These are phyloP conservation scores for Pteronotus mesoamericanus DNA, from an alignment of 2,797 vertebrate species.

Conservation along the genomic window DNA sequence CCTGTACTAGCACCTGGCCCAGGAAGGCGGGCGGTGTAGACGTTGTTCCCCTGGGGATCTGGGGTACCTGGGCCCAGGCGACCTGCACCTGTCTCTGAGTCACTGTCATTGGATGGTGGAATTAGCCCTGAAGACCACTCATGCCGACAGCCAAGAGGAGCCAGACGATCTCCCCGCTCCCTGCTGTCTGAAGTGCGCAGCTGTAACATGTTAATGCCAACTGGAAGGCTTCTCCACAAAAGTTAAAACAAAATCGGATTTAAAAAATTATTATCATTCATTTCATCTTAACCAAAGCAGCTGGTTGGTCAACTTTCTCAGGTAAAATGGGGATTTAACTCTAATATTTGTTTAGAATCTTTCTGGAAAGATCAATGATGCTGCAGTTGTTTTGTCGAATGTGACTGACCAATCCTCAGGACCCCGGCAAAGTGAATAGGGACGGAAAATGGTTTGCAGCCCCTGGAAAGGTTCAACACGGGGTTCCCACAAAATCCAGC, in stretches of 20 bases:
- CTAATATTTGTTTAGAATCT: not conserved
- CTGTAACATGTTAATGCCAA: not conserved
- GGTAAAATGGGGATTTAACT: not conserved
- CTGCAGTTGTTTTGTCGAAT: not conserved
- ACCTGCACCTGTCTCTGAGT: not conserved
- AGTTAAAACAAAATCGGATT: not conserved
- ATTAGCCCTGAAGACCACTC: rapidly evolving
- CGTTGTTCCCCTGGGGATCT: not conserved
- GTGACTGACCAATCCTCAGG: not conserved
- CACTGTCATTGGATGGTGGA: not conserved
- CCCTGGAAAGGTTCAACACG: not conserved
- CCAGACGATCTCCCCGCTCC: not conserved
- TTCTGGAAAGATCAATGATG: not conserved
- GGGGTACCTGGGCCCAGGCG: not conserved
- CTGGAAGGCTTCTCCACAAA: not conserved
- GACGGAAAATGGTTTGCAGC: not conserved
- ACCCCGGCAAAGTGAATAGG: not conserved
- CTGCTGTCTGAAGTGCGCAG: not conserved
- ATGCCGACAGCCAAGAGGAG: not conserved
- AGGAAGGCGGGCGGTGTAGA: too few species aligned
- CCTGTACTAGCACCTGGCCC: not conserved
- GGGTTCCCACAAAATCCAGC: not conserved
- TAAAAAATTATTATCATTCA: not conserved
- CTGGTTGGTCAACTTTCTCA: not conserved
- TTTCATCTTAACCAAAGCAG: not conserved